Conservation (phyloP, 2,113 vertebrate species). For the Mastomys natalensis region DNA sequence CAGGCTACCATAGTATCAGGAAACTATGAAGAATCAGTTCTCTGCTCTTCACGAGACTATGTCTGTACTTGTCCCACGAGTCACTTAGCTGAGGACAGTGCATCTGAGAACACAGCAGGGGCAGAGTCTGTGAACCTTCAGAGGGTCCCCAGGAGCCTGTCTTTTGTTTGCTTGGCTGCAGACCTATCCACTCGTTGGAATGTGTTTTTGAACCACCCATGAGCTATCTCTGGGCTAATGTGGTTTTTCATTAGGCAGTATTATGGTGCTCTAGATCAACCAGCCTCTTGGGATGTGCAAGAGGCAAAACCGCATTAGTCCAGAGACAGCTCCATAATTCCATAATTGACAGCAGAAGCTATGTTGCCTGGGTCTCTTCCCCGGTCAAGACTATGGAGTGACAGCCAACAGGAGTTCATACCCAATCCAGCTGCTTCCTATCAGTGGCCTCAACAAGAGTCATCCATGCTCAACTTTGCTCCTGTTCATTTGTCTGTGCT, state of each 20-base stretch:
- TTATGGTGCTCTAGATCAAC: neutral
- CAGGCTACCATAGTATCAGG: too few relatives aligned
- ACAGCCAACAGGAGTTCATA: too few relatives aligned
- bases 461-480: too few relatives aligned
- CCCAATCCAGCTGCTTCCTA: neutral
- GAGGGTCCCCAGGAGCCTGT: neutral
- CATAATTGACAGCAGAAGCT: neutral
- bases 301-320: too few relatives aligned
- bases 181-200: neutral
- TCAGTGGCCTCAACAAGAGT: fast-evolving
- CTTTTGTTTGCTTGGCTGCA: neutral
- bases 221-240: neutral
- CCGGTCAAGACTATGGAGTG: neutral
- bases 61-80: neutral
- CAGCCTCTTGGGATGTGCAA: neutral
- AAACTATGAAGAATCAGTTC: neutral
- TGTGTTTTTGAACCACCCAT: neutral
- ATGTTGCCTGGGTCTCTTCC: neutral
- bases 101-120: fast-evolving
- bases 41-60: neutral
- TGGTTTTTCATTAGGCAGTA: neutral
- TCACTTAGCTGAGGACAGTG: neutral
- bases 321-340: neutral
- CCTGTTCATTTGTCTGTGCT: neutral
- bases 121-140: neutral